These are phyloP conservation scores for Drosophila rhopaloa DNA, from an alignment of 1,140 invertebrate genomes.

Conservation along the genomic window DNA sequence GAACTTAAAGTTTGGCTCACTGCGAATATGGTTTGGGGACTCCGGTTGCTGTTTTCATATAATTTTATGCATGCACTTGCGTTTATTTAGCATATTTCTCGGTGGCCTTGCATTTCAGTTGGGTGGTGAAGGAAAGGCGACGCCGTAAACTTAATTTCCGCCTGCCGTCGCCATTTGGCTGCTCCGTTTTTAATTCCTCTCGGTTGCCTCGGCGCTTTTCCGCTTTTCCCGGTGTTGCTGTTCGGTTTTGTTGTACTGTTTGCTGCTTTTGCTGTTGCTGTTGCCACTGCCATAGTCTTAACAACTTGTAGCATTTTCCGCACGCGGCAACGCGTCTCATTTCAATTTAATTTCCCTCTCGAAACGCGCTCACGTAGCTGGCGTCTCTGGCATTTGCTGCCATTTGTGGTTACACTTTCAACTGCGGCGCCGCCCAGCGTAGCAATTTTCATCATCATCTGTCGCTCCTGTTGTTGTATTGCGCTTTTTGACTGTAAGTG, in stretches of 20 bases:
- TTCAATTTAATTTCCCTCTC: conserved; percentile 79
- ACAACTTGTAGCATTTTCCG: conserved; percentile 72
- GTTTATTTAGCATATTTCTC: conserved; percentile 78
- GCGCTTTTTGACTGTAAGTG: conserved; percentile 8
- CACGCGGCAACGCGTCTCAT: conserved; percentile 59
- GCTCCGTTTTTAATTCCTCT: conserved; percentile 72
- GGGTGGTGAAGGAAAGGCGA: conserved; percentile 34
- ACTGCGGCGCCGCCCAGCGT: conserved; percentile 18
- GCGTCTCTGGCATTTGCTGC: conserved; percentile 51
- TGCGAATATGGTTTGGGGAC: conserved; percentile 1
- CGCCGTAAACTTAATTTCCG: conserved; percentile 79
- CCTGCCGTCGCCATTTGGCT: conserved; percentile 32
- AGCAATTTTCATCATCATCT: conserved; percentile 60
- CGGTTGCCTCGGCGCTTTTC: conserved; percentile 34
- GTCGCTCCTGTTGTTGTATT: conserved; percentile 21
- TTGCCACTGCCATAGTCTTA: conserved; percentile 33
- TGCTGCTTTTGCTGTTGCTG: conserved; percentile 17
- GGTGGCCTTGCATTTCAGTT: conserved; percentile 59
- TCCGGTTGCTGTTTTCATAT: conserved; percentile 16
- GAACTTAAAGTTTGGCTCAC: conserved; percentile 8
- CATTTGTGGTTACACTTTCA: conserved; percentile 59
- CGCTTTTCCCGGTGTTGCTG: conserved; percentile 16
- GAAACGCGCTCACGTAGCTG: conserved; percentile 63
- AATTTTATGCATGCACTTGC: conserved; percentile 57
- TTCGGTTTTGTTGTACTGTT: conserved; percentile 25